Conservation (phyloP, 2,888 invertebrate genomes). For the Orthosia incerta region DNA sequence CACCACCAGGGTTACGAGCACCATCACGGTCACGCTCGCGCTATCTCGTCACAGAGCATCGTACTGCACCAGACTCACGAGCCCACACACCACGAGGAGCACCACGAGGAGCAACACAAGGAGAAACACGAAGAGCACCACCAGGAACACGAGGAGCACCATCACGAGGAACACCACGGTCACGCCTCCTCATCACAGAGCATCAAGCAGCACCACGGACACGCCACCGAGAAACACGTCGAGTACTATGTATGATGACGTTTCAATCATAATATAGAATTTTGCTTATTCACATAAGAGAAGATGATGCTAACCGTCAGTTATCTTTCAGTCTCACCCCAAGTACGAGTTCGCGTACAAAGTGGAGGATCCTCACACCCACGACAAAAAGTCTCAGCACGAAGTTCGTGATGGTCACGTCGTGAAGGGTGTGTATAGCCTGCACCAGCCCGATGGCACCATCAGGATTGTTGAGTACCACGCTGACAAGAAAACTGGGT, state of each 20-base stretch:
- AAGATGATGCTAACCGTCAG: not conserved
- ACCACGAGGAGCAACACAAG: no score
- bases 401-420: slow-evolving; percentile 88
- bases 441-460: slow-evolving; percentile 88
- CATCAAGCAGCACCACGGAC: slow-evolving; percentile 68
- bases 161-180: slow-evolving; percentile 51
- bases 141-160: slow-evolving; percentile 25
- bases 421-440: slow-evolving; percentile 90
- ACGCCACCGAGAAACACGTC: slow-evolving; percentile 64
- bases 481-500: slow-evolving; percentile 73
- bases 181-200: slow-evolving; percentile 66
- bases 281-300: not conserved
- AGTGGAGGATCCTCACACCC: slow-evolving; percentile 85
- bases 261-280: not conserved
- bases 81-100: slow-evolving; percentile 18
- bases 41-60: slow-evolving; percentile 76
- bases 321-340: not conserved
- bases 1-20: slow-evolving; percentile 60
- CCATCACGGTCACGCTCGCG: slow-evolving; percentile 63
- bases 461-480: slow-evolving; percentile 86
- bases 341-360: slow-evolving; percentile 81
- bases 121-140: slow-evolving; percentile 7
- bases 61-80: slow-evolving; percentile 69
- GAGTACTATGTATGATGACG: slow-evolving; percentile 52
- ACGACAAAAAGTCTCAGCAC: slow-evolving; percentile 83